Base-by-base conservation (phyloP, 2,797 vertebrate genomes). In the Pampus argenteus region DNA sequence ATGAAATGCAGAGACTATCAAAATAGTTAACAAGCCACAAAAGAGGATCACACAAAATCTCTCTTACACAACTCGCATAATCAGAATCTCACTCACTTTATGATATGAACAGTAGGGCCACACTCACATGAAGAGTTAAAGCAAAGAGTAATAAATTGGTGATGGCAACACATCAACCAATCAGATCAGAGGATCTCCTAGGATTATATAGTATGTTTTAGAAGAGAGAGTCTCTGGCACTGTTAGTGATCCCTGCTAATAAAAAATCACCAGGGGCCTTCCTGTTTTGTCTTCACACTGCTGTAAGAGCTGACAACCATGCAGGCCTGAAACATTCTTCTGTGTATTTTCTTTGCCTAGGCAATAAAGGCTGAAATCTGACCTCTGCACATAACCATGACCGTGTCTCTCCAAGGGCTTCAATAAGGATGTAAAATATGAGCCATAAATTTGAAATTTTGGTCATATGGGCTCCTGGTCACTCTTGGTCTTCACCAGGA, bases 211-310 rank as follows among this genome's bases (percentile, higher is more conserved):
- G 56, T 83, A 64, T 66, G 55, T 88, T 91, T 86, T 85, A 85
- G 84, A 83, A 82, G 64, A 82, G 25, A 82, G 36, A 38, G 63
- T 74, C 72, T 69, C 48, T 71, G 47, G 78, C 78, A 56, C 81
- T 71, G 84, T 84, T 85, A 81, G 79, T 86, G 83, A 90, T 91
- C 91, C 81, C 83, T 86, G 80, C 76, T 90, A 88, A 91, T 90
- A 90, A 88, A 90, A 91, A 78, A 51, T 3, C 66, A 74, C 64
- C 82, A 84, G 89, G 87, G 78, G 85, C 31, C 82, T 91, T 93
- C 89, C 88, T 92, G 86, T 92, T 92, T 90, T 89, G 88, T 89
- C 88, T 93, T 86, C 72, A 64, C 25, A 20, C 66, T 52, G 62
- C 83, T 72, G 71, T 73, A 72, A 74, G 79, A 76, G 66, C 78